Evolutionary conservation across 2,797 vertebrate genomes (phyloP).

Genomic region (Enteromius argenteus): DNA sequence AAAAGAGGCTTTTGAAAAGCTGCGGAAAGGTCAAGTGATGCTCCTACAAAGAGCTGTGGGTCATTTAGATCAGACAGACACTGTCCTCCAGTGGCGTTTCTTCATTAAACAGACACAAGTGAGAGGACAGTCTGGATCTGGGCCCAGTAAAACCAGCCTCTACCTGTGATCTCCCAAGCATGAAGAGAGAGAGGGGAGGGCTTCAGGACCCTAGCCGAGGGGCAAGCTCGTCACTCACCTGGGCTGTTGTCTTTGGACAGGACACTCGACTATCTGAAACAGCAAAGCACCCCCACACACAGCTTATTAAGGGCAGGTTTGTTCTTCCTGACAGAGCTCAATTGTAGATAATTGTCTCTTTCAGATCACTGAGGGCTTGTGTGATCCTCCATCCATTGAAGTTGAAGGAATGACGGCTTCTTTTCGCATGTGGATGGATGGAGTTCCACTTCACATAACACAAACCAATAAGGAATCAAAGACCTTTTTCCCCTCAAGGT

Average conservation of each 20-base stretch:
- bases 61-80: constrained; percentile 52
- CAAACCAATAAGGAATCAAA: constrained; percentile 46
- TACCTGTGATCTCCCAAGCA: constrained; percentile 68
- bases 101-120: constrained; percentile 62
- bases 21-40: constrained; percentile 71
- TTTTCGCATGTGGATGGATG: constrained; percentile 42
- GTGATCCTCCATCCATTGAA: constrained; percentile 83
- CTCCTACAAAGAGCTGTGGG: constrained; percentile 64
- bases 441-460: constrained; percentile 56
- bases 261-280: constrained; percentile 56
- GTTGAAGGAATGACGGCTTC: constrained; percentile 66
- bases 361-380: constrained; percentile 75
- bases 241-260: constrained; percentile 61
- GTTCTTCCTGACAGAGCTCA: constrained; percentile 81
- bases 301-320: constrained; percentile 76
- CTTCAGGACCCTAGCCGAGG: constrained; percentile 63
- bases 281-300: constrained; percentile 61
- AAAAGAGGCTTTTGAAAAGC: constrained; percentile 62
- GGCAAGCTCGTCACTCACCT: constrained; percentile 70
- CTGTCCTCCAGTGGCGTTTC: constrained; percentile 55
- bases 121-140: constrained; percentile 33
- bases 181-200: constrained; percentile 46
- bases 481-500: not conserved
- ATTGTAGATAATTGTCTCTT: constrained; percentile 85
- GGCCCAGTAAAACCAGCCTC: constrained; percentile 39